A percentile compares a stretch with the other conserved stretches of the same genome.
These are phyloP conservation scores for Zoanthus gigantus DNA, from an alignment of 92 coral and sea anemone genomes.

Conservation along the genomic window DNA sequence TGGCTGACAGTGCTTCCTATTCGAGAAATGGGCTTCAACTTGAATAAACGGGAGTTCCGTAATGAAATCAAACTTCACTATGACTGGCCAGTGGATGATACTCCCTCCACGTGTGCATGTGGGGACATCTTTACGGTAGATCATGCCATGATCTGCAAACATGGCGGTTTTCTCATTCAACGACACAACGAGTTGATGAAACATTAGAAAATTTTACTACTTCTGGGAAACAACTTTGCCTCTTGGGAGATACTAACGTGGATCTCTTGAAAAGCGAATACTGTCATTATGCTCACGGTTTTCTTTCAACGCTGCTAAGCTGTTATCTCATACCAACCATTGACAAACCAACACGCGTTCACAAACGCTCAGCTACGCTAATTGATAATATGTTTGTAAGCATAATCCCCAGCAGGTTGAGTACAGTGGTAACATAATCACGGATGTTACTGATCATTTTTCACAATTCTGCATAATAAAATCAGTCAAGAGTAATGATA, in stretches of 20 bases:
- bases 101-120: too few relatives aligned
- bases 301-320: background rate
- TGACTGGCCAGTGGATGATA: too few relatives aligned
- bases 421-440: background rate
- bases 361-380: slow-evolving; percentile 9
- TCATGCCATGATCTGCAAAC: too few relatives aligned
- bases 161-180: too few relatives aligned
- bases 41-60: too few relatives aligned
- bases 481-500: too few relatives aligned
- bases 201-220: slow-evolving; percentile 16
- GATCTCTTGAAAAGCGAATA: slow-evolving; percentile 10
- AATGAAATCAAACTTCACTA: too few relatives aligned
- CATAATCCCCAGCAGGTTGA: background rate
- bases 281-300: slow-evolving; percentile 5
- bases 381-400: background rate
- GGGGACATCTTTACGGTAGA: too few relatives aligned
- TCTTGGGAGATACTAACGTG: slow-evolving; percentile 6
- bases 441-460: background rate
- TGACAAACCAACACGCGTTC: slow-evolving; percentile 11
- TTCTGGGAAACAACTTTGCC: slow-evolving; percentile 13
- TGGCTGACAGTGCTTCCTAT: too few relatives aligned
- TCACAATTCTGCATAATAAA: too few relatives aligned
- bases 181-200: too few relatives aligned
- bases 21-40: too few relatives aligned
- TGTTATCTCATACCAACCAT: slow-evolving; percentile 14